These are phyloP conservation scores for Myotis pilosus DNA, from an alignment of 2,797 vertebrate genomes.

Conservation along the genomic window DNA sequence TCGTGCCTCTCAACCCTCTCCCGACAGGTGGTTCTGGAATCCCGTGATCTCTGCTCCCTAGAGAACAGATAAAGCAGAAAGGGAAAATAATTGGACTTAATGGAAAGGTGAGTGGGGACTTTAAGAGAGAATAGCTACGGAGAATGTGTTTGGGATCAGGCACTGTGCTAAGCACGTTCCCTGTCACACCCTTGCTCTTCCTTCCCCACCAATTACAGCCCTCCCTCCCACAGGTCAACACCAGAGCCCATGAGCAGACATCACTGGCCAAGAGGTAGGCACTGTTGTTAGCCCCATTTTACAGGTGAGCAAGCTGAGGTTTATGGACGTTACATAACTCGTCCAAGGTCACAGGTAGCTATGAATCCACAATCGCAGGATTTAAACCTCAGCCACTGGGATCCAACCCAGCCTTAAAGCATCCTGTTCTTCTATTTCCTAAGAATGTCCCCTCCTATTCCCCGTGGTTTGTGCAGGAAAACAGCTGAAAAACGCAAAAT, in stretches of 20 bases:
- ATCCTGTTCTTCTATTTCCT: not conserved
- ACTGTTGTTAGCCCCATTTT: not conserved
- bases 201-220: not conserved
- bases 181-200: rapidly evolving
- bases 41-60: conserved; percentile 80
- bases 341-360: not conserved
- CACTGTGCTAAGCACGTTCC: not conserved
- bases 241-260: not conserved
- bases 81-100: not conserved
- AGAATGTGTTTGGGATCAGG: not conserved
- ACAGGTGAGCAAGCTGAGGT: not conserved
- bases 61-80: conserved; percentile 55
- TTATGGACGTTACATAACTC: not conserved
- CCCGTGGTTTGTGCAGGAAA: not conserved
- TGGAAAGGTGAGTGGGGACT: not conserved
- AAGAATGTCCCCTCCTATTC: not conserved
- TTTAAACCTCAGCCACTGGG: not conserved
- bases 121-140: not conserved
- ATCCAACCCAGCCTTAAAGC: not conserved
- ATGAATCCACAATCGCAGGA: not conserved
- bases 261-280: not conserved
- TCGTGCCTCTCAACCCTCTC: conserved; percentile 77
- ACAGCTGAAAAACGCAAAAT: not conserved
- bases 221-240: not conserved
- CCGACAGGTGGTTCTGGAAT: conserved; percentile 67